These are phyloP conservation scores for Hepsetus odoe DNA, from an alignment of 2,113 vertebrate species.

Conservation along the genomic window DNA sequence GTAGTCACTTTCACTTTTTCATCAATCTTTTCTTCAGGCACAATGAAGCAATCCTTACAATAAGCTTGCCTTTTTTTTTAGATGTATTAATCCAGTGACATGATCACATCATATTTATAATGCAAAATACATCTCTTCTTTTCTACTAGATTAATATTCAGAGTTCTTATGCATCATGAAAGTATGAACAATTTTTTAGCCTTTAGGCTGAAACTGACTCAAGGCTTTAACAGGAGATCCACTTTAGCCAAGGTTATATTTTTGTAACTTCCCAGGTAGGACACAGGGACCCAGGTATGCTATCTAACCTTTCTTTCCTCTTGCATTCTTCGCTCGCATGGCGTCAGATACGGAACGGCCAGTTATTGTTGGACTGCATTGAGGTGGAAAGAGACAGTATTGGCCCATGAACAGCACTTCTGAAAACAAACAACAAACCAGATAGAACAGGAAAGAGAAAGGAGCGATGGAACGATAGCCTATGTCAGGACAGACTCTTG, in stretches of 20 bases:
- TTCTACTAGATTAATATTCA: conserved; percentile 21
- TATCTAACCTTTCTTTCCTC: conserved; percentile 42
- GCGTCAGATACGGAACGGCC: conserved; percentile 15
- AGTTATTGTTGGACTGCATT: conserved; percentile 47
- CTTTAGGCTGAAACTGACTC: not conserved
- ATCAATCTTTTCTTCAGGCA: no score
- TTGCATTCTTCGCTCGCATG: conserved; percentile 30
- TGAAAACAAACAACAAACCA: conserved; percentile 48
- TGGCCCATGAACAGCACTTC: conserved; percentile 34
- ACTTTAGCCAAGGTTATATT: conserved; percentile 55
- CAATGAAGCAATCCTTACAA: no score
- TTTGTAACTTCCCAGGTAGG: conserved; percentile 53
- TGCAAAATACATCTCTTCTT: conserved; percentile 27
- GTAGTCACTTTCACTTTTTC: conserved; percentile 17
- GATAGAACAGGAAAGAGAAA: conserved; percentile 9
- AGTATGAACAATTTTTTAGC: conserved; percentile 34
- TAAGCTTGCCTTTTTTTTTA: no score
- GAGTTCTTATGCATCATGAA: conserved; percentile 18
- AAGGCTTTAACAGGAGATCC: conserved; percentile 44
- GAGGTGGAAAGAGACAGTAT: conserved; percentile 42
- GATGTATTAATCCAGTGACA: no score
- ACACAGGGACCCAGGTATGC: conserved; percentile 40
- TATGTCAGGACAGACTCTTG: not conserved
- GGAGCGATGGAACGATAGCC: conserved; percentile 3
- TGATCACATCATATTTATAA: no score